Conservation (phyloP, 2,797 vertebrate genomes). For the Gila robusta region DNA sequence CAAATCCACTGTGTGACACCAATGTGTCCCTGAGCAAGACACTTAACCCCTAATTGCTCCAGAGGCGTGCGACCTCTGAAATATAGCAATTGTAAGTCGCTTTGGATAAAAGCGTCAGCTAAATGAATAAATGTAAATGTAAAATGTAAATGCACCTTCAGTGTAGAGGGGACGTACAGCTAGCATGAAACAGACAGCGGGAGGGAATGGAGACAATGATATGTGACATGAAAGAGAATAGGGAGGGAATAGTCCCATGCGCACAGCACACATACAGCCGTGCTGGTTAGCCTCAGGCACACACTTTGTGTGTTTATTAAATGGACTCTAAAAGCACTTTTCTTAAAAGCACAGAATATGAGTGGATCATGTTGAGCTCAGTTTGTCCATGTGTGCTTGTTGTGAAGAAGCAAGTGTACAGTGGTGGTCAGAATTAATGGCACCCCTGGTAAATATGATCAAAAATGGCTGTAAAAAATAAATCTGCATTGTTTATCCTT, state of each 20-base stretch:
- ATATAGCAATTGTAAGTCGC: too few relatives aligned
- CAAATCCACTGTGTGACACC: too few relatives aligned
- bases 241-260: constrained; percentile 50
- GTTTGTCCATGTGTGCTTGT: constrained; percentile 62
- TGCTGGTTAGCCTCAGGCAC: constrained; percentile 68
- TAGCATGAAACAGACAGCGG: constrained; percentile 31
- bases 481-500: too few relatives aligned
- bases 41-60: too few relatives aligned
- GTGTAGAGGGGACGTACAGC: constrained; percentile 53
- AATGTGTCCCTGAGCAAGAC: too few relatives aligned
- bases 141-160: constrained; percentile 62
- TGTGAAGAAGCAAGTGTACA: constrained; percentile 52
- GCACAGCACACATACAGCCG: constrained; percentile 50
- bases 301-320: constrained; percentile 72
- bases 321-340: constrained; percentile 73
- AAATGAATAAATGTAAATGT: too few relatives aligned
- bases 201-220: constrained; percentile 28
- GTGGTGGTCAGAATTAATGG: too few relatives aligned
- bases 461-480: too few relatives aligned
- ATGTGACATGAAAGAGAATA: constrained; percentile 43
- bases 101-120: too few relatives aligned
- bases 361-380: constrained; percentile 62
- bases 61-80: too few relatives aligned
- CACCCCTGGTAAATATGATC: too few relatives aligned
- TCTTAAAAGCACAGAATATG: constrained; percentile 59